Base-by-base conservation (phyloP, 2,888 invertebrate species). In the Pyrrhosoma nymphula region DNA sequence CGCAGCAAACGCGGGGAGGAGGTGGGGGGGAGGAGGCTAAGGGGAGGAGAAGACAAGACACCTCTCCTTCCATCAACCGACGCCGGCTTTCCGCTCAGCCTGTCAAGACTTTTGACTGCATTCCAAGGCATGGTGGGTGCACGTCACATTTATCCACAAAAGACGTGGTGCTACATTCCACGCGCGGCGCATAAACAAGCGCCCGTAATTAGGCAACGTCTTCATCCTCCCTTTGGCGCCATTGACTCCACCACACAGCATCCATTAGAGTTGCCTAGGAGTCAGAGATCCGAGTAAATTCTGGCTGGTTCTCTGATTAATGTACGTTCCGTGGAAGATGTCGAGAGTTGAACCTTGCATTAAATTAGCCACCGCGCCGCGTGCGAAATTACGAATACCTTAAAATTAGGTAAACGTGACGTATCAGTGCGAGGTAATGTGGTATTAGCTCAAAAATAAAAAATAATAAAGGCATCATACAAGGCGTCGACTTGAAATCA, bases 31-130 rank as follows among this genome's bases (percentile, higher is more conserved):
- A 12, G 16, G 60, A 2, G 60, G 60, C 60, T 8, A 20, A 60
- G 16, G 20, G 12, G 20, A 47, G 20, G 16, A 20, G 60, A 2
- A 20, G 60, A 60, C 60, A 12, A 60, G 18, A 60, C 60, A 60
- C 3, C 60, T 60, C 60, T 12, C 60, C 12, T 16, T 20, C 20
- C 60, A 60, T 14, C 82, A 82, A 35, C 35, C 35, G 82, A 35
- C 18, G 23, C 82, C 16, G 75, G 20, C 69, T 69, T 16, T 20
- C 30, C 82, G 12, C 35, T 35, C 82, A 30, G 35, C 30, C 82
- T 82, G 35, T 35, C 82, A 82, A 10, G 82, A 35, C 82, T 82
- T 82, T 82, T 82, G 82, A 82, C 82, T 82, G 82, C 82, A 82
- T 82, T 82, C 82, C 82, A 82, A 82, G 82, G n/a, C 16, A 35